Evolutionary conservation across 2,888 invertebrate genomes (phyloP).

Genomic region (Thelaira solivaga): DNA sequence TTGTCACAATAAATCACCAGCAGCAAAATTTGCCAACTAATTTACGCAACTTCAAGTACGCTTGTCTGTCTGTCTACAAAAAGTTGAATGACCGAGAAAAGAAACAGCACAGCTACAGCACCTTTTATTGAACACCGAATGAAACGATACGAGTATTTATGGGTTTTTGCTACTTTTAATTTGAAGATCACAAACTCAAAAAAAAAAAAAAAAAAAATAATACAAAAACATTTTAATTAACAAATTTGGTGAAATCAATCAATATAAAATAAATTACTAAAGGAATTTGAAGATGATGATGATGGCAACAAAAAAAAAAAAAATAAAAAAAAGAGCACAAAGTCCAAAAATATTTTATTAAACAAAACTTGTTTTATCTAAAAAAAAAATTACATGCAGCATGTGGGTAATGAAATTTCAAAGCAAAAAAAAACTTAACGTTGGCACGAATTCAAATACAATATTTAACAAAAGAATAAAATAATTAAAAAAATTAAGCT

Average conservation of each 20-base stretch:
- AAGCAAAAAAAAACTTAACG: neutral
- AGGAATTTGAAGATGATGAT: constrained; percentile 22
- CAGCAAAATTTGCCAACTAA: too few species aligned
- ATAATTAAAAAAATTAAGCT: neutral
- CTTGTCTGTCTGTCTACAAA: too few species aligned
- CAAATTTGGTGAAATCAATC: constrained; percentile 16
- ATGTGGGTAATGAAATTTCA: neutral
- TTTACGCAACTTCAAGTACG: too few species aligned
- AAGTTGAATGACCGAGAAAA: too few species aligned
- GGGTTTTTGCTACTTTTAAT: neutral
- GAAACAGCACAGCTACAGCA: too few species aligned
- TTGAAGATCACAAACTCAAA: constrained; percentile 2
- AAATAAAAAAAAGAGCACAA: neutral
- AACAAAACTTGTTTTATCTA: too few species aligned
- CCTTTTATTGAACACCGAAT: too few species aligned
- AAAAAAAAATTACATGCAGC: neutral
- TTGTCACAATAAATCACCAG: too few species aligned
- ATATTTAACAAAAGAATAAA: neutral
- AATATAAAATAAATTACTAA: neutral
- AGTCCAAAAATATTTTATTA: neutral
- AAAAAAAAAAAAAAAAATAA: neutral
- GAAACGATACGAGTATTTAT: neutral
- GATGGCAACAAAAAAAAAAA: constrained; percentile 5
- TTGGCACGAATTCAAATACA: constrained; percentile 35
- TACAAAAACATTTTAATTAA: constrained; percentile 14